Percentiles rank a stretch among this genome's conserved stretches.
Evolutionary conservation across 2,797 vertebrate species (phyloP).

Genomic region (Myioborus melanocephalus): DNA sequence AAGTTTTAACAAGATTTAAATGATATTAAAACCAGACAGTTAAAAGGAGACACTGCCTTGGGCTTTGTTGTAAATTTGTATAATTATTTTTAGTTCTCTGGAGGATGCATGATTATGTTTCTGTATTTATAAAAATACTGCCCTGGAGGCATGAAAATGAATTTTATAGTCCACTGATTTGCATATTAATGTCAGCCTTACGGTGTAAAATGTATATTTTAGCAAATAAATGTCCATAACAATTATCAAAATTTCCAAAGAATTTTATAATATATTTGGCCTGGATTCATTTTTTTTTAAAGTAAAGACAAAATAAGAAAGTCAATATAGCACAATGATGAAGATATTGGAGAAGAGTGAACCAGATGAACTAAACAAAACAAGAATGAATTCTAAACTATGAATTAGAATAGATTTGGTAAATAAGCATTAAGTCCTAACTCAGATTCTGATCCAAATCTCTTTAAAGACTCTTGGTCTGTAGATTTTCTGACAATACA

Average conservation of each 20-base stretch:
- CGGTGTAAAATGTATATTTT: conserved; percentile 63
- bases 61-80: conserved; percentile 81
- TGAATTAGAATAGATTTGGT: background rate
- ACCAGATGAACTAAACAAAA: background rate
- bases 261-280: background rate
- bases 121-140: conserved; percentile 84
- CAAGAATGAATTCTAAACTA: background rate
- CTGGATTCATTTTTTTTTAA: background rate
- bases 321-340: background rate
- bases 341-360: background rate
- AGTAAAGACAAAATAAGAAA: background rate
- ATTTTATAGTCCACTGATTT: conserved; percentile 79
- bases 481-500: background rate
- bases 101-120: conserved; percentile 81
- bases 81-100: conserved; percentile 83
- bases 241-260: conserved; percentile 50
- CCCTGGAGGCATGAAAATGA: conserved; percentile 76
- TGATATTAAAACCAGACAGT: conserved; percentile 80
- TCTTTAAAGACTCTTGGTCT: background rate
- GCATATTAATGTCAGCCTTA: conserved; percentile 73
- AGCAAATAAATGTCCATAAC: conserved; percentile 50
- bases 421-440: background rate
- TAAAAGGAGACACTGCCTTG: conserved; percentile 81
- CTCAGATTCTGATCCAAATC: background rate
- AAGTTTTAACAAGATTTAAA: conserved; percentile 85